Base-by-base conservation (phyloP, 2,888 invertebrate species). In the Pollenia labialis region DNA sequence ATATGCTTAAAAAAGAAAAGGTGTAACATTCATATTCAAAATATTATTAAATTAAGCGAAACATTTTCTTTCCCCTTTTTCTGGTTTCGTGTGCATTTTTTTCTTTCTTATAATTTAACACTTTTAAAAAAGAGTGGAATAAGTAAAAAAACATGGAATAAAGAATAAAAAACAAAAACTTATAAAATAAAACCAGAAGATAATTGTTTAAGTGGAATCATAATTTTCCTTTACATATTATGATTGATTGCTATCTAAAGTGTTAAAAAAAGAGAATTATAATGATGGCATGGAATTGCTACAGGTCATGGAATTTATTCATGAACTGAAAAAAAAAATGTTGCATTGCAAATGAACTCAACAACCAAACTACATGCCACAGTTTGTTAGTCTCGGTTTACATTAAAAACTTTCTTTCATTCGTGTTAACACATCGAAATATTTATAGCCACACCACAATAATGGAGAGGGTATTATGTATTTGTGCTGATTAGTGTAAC, bases 171-270 rank as follows among this genome's bases (percentile, higher is more conserved):
- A 68, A 48, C n/a, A n/a, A 23, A 62, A 16, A 56, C 7, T 46
- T 14, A 6, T 32, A 32, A 32, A 80, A 64, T 80, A 72, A 60
- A 75, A 82, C 48, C 54, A 64, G 48, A 77, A 81, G 86, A 81
- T 84, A 87, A 87, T 87, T 83, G 81, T 68, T 87, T 76, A 84
- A 84, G 86, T 87, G 71, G 83, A 87, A 84, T 82, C 76, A 81
- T 85, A 76, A 32, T 32, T 44, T 60, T 75, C 56, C 69, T 58
- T 74, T 4, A 32, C 54, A 52, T 75, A 81, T 62, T 81, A 42
- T 72, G 81, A 85, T 85, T 86, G 86, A 86, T 86, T 86, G 80
- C 81, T 83, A 86, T 76, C 86, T 86, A 56, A 82, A 83, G 83
- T 74, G 68, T 66, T 66, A 64, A 72, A 56, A 62, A 66, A 60